Evolutionary conservation across 2,797 vertebrate species (phyloP).

Genomic region (Epinephelus malabaricus): DNA sequence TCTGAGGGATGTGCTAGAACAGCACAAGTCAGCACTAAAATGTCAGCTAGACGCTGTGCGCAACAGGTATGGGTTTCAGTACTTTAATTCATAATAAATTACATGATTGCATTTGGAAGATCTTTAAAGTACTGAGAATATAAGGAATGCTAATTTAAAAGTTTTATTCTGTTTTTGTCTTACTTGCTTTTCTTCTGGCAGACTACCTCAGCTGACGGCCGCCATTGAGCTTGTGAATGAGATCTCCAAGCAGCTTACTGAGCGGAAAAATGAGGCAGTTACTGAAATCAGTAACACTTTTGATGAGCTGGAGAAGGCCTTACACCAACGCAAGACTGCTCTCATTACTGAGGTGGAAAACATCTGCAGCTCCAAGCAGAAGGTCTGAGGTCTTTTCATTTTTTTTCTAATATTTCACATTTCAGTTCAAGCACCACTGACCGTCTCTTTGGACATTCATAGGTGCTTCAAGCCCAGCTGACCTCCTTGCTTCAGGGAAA

Average conservation of each 20-base stretch:
- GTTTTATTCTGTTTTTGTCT: not conserved
- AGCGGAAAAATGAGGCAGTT: constrained; percentile 91
- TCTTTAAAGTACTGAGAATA: not conserved
- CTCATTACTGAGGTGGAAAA: constrained; percentile 93
- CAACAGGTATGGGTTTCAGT: constrained; percentile 83
- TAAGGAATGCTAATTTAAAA: not conserved
- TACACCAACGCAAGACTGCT: constrained; percentile 92
- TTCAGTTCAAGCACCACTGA: constrained; percentile 3
- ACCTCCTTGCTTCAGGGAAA: constrained; percentile 91
- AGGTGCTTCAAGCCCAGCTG: constrained; percentile 93
- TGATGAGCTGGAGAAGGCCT: constrained; percentile 92
- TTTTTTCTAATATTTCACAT: not conserved
- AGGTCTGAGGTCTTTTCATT: constrained; percentile 60
- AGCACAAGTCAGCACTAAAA: constrained; percentile 93
- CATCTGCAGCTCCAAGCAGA: constrained; percentile 86
- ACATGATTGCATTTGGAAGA: not conserved
- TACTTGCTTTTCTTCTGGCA: constrained; percentile 53
- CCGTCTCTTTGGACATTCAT: constrained; percentile 16
- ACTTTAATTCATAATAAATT: not conserved
- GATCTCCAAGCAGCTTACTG: constrained; percentile 93
- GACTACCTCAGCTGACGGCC: constrained; percentile 92
- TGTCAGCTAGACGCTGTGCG: constrained; percentile 93
- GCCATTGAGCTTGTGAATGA: constrained; percentile 93
- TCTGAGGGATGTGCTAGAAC: constrained; percentile 93
- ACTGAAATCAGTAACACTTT: constrained; percentile 93